Evolutionary conservation across 1,140 invertebrate species (phyloP), one percentile per base, ranked within the genome.

Genomic region (Bombus consobrinus): DNA sequence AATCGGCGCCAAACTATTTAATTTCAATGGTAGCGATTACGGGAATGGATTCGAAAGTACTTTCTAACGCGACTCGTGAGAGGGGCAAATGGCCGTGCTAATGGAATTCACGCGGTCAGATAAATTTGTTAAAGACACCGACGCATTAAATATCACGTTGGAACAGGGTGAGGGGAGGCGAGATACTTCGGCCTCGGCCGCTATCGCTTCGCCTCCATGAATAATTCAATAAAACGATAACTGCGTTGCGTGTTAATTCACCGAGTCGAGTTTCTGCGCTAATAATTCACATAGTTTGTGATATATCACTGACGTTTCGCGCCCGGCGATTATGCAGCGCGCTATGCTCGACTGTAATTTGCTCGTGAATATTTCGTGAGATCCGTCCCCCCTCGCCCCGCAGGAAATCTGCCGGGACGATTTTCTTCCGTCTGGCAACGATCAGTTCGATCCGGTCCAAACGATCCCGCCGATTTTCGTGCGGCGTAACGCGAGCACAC

Each of bases 171-270:
- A 68, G 18, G 68, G 41, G 13, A 1, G 18, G 8, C 57, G 18
- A 25, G 75, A 34, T 32, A 78, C 71, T 41, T 57, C n/a, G 59
- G 39, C 64, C 74, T 66, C 43, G 87, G 18, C 22, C 28, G 69
- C 32, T 89, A 75, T 82, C 86, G 88, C 73, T 77, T 62, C 75
- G 25, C 66, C 62, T 32, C 6, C 15, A 90, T 90, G 88, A 90
- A 90, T 90, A 89, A 89, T 90, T 90, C 88, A 90, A 89, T 89
- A 87, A 90, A 89, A 89, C 89, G 89, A 90, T 90, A 90, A 90
- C 89, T 37, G 68, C 77, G 88, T 90, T 77, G 89, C 88, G 89
- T 90, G 89, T 86, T 90, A 90, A 90, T 90, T 90, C 81, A 81
- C 72, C 83, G 85, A 47, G 64, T 85, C 85, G 78, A 89, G 89